Conservation (phyloP, 2,797 vertebrate genomes). For the Poeciliopsis turneri region DNA sequence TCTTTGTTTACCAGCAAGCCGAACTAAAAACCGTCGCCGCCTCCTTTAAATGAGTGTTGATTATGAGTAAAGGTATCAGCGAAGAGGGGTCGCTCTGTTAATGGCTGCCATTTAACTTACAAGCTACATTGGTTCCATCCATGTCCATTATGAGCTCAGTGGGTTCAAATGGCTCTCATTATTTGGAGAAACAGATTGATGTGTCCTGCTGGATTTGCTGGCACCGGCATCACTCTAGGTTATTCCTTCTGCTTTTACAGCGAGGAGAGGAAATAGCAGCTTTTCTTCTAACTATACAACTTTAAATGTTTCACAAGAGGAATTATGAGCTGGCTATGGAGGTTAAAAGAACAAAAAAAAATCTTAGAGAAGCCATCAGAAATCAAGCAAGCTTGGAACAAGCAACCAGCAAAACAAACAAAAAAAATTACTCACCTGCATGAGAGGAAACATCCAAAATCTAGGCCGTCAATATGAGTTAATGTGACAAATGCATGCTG, state of each 20-base stretch:
- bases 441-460: not conserved
- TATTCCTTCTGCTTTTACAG: conserved; percentile 15
- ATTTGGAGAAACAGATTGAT: conserved; percentile 35
- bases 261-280: not conserved
- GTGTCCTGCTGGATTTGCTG: conserved; percentile 22
- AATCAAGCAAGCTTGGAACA: not conserved
- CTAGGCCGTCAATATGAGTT: not conserved
- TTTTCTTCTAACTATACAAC: not conserved
- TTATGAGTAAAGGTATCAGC: conserved; percentile 25
- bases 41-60: conserved; percentile 35
- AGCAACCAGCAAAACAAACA: not conserved
- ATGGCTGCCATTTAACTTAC: conserved; percentile 37
- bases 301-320: not conserved
- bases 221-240: not conserved
- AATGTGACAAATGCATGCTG: conserved; percentile 6
- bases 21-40: conserved; percentile 14
- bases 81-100: conserved; percentile 36
- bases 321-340: not conserved
- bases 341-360: not conserved
- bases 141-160: conserved; percentile 33
- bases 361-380: not conserved
- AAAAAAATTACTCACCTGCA: not conserved
- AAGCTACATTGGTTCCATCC: conserved; percentile 19
- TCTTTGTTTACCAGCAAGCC: conserved; percentile 26
- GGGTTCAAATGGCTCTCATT: conserved; percentile 42